Evolutionary conservation across 2,797 vertebrate genomes (phyloP).

Genomic region (Xiphorhynchus erythropygius): DNA sequence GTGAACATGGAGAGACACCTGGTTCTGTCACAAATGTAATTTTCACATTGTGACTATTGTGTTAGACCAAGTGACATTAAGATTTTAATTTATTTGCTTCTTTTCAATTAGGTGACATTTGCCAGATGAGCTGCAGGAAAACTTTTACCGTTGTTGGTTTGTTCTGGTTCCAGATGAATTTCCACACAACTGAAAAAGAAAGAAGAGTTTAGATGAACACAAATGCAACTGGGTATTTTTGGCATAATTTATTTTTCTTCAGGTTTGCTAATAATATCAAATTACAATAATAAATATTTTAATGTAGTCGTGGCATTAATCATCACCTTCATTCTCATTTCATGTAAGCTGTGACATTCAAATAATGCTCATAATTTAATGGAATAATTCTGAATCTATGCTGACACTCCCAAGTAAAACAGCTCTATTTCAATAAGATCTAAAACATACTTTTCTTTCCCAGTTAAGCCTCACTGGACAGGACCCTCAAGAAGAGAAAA

Average conservation of each 20-base stretch:
- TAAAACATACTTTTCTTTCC: not conserved
- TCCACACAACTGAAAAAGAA: not conserved
- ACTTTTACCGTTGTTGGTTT: not conserved
- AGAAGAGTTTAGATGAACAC: not conserved
- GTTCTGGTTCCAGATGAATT: not conserved
- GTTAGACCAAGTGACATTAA: not conserved
- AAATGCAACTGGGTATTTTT: constrained; percentile 21
- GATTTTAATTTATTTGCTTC: not conserved
- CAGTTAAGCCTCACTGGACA: not conserved
- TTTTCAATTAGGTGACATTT: constrained; percentile 16
- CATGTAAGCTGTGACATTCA: constrained; percentile 55
- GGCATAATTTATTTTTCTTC: constrained; percentile 23
- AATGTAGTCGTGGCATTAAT: constrained; percentile 58
- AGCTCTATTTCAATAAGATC: not conserved
- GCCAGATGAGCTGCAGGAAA: not conserved
- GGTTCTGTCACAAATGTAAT: not conserved
- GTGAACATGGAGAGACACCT: not conserved
- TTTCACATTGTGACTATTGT: not conserved
- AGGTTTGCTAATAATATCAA: constrained; percentile 41
- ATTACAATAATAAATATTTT: constrained; percentile 62
- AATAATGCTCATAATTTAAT: constrained; percentile 19
- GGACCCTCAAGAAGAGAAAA: not conserved
- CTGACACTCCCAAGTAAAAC: not conserved
- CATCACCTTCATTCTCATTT: constrained; percentile 50
- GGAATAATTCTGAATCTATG: not conserved